Conservation (phyloP, 2,888 invertebrate genomes). For the Unio delphinus region DNA sequence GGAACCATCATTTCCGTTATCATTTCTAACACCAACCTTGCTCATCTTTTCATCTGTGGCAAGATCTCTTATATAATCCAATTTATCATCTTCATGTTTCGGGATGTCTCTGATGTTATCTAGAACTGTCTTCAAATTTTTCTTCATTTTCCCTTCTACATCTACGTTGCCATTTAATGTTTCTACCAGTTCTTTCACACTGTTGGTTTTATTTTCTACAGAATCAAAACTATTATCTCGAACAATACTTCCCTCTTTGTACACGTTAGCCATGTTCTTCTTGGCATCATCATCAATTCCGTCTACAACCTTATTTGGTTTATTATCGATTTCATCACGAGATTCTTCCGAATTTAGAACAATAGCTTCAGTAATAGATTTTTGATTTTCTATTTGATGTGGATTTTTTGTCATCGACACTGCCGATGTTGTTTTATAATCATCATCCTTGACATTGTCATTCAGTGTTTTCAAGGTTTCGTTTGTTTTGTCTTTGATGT, state of each 20-base stretch:
- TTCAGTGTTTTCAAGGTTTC: not conserved
- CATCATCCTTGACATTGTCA: constrained; percentile 4
- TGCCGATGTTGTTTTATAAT: not conserved
- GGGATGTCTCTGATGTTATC: not conserved
- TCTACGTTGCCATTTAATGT: not conserved
- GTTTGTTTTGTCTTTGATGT: not conserved
- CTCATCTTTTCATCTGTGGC: not conserved
- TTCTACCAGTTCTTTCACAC: not conserved
- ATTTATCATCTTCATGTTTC: not conserved
- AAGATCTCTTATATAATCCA: not conserved
- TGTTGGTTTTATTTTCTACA: not conserved
- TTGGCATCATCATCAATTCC: not conserved
- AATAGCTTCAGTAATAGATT: not conserved
- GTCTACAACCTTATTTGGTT: constrained; percentile 6
- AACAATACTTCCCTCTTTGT: not conserved
- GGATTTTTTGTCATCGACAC: constrained; percentile 2
- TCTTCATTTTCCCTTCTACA: not conserved
- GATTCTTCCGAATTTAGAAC: constrained; percentile 1
- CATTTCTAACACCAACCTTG: not conserved
- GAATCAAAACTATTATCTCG: constrained; percentile 2
- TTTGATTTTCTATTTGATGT: not conserved
- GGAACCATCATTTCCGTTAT: not conserved
- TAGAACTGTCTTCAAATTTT: not conserved
- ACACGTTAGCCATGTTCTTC: not conserved
- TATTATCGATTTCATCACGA: not conserved